These are phyloP conservation scores for Choloepus didactylus DNA, from an alignment of 2,797 vertebrate species.

Conservation along the genomic window DNA sequence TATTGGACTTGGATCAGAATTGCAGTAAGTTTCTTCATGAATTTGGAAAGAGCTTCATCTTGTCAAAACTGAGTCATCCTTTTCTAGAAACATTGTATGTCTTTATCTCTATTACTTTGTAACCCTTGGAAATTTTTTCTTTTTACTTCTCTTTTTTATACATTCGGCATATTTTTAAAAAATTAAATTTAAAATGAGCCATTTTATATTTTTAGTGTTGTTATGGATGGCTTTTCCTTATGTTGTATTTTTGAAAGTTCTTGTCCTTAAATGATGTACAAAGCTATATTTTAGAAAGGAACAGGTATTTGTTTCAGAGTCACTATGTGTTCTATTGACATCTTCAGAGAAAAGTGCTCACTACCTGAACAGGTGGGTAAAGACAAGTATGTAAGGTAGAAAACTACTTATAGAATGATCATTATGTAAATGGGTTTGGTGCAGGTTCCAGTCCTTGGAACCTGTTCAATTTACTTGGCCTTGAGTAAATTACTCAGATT, in stretches of 20 bases:
- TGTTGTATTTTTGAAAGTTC: neutral
- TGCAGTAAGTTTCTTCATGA: conserved; percentile 44
- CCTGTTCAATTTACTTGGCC: neutral
- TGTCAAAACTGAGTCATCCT: conserved; percentile 18
- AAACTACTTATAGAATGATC: neutral
- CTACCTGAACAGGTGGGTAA: neutral
- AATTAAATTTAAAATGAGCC: neutral
- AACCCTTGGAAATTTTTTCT: neutral
- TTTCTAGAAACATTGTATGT: neutral
- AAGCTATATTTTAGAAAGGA: neutral
- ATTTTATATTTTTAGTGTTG: conserved; percentile 1
- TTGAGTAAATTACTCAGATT: neutral
- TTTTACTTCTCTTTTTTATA: neutral
- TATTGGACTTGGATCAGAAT: conserved; percentile 19
- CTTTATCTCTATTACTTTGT: conserved; percentile 10
- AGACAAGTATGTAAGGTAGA: conserved; percentile 1
- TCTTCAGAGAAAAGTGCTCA: neutral
- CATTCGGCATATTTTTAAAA: neutral
- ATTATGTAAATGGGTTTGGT: neutral
- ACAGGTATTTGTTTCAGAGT: neutral
- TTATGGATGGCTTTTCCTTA: neutral
- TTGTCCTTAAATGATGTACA: neutral
- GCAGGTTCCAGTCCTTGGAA: neutral
- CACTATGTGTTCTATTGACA: neutral
- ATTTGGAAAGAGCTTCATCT: conserved; percentile 35